phyloP scores from a whole-genome alignment of 2,888 invertebrate species.

The Ophion ellenae region DNA sequence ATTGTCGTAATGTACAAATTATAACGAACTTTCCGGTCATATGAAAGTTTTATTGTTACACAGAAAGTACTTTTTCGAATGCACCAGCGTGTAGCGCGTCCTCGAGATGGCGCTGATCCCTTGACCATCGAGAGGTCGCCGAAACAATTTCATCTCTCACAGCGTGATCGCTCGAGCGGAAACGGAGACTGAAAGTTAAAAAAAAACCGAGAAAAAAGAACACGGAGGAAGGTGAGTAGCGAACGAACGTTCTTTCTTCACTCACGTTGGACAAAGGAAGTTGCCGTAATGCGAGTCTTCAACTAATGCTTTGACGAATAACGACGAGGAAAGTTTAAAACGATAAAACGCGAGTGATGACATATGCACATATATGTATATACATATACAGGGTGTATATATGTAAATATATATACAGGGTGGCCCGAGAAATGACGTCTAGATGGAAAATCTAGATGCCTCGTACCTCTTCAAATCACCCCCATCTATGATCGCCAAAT shows the following conservation, averaged over 20 bases:
- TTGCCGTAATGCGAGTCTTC: constrained; percentile 17
- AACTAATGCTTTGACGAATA: constrained; percentile 14
- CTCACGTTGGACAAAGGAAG: constrained; percentile 32
- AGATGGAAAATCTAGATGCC: too few relatives aligned
- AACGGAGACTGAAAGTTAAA: constrained; percentile 26
- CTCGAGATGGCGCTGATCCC: background rate
- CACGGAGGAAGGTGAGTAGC: background rate
- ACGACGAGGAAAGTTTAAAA: constrained; percentile 23
- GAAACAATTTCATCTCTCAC: constrained; percentile 22
- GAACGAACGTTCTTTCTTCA: constrained; percentile 4
- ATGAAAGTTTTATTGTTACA: background rate
- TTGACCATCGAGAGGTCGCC: constrained; percentile 35
- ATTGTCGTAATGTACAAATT: too few relatives aligned
- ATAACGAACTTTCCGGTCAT: background rate
- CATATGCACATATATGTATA: background rate
- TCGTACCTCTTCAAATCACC: too few relatives aligned
- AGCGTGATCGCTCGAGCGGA: constrained; percentile 52
- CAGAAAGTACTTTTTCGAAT: background rate
- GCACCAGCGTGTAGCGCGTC: background rate
- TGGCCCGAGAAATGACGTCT: too few relatives aligned
- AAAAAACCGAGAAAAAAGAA: constrained; percentile 11
- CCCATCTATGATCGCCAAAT: too few relatives aligned
- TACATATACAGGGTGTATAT: background rate
- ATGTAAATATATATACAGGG: too few relatives aligned
- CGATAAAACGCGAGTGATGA: constrained; percentile 38